Evolutionary conservation across 2,113 vertebrate species (phyloP).

Genomic region (Aleadryas rufinucha): DNA sequence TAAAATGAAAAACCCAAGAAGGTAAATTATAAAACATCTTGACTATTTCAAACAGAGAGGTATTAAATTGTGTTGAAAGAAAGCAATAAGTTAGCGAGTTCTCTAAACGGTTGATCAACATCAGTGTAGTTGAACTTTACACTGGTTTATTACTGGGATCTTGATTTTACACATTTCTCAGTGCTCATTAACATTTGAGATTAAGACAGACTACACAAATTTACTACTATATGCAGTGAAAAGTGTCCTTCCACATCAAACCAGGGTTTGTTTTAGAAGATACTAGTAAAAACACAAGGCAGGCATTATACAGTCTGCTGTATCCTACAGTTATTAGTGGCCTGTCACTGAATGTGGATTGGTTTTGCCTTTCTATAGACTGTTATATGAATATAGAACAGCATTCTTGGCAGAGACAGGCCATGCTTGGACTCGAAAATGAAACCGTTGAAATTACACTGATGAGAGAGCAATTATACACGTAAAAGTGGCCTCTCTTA

Average conservation of each 20-base stretch:
- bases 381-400: not conserved
- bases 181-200: not conserved
- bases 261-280: accelerated
- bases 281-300: not conserved
- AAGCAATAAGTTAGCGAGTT: not conserved
- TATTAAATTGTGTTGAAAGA: not conserved
- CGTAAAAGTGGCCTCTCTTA: not conserved
- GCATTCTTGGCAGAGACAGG: not conserved
- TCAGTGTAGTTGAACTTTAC: not conserved
- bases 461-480: not conserved
- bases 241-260: not conserved
- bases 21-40: not conserved
- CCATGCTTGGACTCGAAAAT: not conserved
- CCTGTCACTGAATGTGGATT: not conserved
- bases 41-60: not conserved
- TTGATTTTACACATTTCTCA: not conserved
- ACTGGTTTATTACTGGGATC: not conserved
- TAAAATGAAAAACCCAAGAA: not conserved
- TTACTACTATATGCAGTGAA: not conserved
- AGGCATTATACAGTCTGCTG: not conserved
- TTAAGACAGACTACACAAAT: not conserved
- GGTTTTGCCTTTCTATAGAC: not conserved
- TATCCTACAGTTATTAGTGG: not conserved
- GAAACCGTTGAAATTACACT: not conserved
- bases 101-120: not conserved